phyloP scores from a whole-genome alignment of 2,113 vertebrate species.

The Cacatua alba region DNA sequence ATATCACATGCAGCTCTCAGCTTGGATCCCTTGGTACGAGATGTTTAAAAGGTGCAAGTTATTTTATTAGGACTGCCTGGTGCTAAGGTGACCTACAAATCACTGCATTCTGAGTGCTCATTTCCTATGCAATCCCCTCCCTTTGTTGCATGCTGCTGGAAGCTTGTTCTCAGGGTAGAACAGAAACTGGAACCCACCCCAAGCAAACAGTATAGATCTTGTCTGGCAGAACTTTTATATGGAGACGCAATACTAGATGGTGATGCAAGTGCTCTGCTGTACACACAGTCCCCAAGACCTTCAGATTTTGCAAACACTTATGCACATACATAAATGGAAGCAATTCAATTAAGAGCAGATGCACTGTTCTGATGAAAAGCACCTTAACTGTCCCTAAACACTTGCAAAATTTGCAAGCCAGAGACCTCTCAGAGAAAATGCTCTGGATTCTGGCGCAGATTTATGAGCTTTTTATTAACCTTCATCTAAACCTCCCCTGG shows the following conservation, averaged over 20 bases:
- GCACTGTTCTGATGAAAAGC: neutral
- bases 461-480: neutral
- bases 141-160: neutral
- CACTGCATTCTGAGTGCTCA: neutral
- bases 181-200: neutral
- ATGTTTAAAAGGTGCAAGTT: neutral
- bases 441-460: neutral
- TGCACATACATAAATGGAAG: neutral
- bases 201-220: constrained; percentile 17
- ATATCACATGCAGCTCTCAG: neutral
- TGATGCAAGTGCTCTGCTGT: neutral
- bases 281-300: neutral
- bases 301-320: neutral
- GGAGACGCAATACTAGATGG: neutral
- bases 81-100: neutral
- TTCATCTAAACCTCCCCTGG: neutral
- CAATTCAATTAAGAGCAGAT: constrained; percentile 26
- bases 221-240: neutral
- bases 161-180: neutral
- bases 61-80: neutral
- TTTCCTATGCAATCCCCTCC: neutral
- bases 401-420: neutral
- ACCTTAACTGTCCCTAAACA: neutral
- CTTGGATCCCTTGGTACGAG: neutral
- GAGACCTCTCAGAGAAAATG: neutral